Evolutionary conservation across 2,797 vertebrate genomes (phyloP).

Genomic region (Neosilurus hyrtlii): DNA sequence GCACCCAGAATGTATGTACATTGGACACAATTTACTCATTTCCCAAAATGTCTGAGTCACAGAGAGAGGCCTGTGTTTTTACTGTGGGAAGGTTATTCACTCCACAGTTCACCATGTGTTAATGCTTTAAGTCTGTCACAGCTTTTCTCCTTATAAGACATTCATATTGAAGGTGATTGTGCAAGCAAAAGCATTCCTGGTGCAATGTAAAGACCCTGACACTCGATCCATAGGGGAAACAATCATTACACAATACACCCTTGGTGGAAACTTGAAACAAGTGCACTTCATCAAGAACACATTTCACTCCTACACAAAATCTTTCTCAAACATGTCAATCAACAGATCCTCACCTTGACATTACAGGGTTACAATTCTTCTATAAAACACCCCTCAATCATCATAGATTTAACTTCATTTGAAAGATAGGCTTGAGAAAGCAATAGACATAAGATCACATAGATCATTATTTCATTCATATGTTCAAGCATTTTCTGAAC

Average conservation of each 20-base stretch:
- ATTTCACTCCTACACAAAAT: neutral
- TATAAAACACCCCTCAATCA: neutral
- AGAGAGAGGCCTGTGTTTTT: neutral
- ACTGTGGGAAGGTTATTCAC: neutral
- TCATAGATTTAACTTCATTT: neutral
- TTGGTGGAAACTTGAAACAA: neutral
- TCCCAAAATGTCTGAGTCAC: neutral
- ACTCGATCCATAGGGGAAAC: neutral
- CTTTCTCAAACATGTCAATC: neutral
- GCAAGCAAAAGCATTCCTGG: neutral
- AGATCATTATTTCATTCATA: neutral
- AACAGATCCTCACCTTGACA: neutral
- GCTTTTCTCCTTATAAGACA: neutral
- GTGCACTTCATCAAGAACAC: neutral
- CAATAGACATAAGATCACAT: neutral
- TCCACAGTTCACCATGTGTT: neutral
- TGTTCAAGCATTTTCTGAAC: too few relatives aligned
- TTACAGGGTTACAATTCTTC: neutral
- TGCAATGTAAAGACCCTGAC: neutral
- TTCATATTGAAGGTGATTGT: neutral
- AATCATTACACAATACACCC: too few relatives aligned
- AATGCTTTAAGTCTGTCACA: neutral
- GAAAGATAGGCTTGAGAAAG: neutral
- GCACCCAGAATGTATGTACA: neutral
- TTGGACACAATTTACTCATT: neutral